Evolutionary conservation across 2,888 invertebrate genomes (phyloP).

Genomic region (Sinodicranocentrus sp.): DNA sequence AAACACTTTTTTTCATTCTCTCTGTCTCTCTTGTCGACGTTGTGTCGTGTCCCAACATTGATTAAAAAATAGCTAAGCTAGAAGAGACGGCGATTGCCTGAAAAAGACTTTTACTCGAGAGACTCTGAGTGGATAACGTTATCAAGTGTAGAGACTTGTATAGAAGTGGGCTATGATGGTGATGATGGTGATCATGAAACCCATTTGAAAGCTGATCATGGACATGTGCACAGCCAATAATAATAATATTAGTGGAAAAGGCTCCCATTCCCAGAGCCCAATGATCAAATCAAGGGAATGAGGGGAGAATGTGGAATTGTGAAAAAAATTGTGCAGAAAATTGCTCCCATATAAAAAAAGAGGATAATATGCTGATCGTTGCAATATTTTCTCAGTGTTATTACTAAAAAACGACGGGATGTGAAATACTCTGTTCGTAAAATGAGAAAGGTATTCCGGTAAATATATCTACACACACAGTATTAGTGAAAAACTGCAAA

Average conservation of each 20-base stretch:
- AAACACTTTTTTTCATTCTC: no score
- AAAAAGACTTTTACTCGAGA: no score
- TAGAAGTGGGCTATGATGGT: constrained; percentile 23
- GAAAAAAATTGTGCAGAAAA: constrained; percentile 28
- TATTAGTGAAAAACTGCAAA: no score
- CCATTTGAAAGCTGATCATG: constrained; percentile 62
- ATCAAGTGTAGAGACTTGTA: no score
- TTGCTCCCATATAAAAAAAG: background rate
- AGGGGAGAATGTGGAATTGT: constrained; percentile 39
- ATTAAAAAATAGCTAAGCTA: no score
- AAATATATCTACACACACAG: no score
- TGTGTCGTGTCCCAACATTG: no score
- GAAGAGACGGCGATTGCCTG: no score
- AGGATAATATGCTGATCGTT: constrained; percentile 7
- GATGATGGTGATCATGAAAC: constrained; percentile 32
- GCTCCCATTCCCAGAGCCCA: constrained; percentile 22
- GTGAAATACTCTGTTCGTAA: no score
- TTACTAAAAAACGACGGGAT: constrained; percentile 33
- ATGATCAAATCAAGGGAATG: constrained; percentile 57
- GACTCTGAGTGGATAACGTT: no score
- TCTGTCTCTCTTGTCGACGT: no score
- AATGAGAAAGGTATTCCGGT: no score
- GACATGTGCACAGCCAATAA: constrained; percentile 45
- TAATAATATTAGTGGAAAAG: constrained; percentile 28
- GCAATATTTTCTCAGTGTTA: constrained; percentile 53